Conservation (phyloP, 30 jellyfish, hydroid and myxozoan species). For the Catostylus mosaicus region DNA sequence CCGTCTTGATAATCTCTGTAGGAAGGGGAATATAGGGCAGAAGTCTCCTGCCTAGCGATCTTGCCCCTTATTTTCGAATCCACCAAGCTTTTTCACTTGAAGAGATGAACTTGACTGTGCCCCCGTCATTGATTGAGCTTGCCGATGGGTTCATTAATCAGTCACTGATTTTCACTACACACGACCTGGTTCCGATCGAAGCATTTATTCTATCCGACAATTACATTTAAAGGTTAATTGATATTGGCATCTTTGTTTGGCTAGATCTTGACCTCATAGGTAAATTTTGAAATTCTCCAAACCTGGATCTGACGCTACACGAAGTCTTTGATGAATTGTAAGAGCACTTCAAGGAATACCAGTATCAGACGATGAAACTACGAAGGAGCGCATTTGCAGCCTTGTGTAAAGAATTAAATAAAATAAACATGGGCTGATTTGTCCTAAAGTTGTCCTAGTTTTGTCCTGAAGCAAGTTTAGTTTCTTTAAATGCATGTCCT, state of each 20-base stretch:
- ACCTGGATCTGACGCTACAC: background rate
- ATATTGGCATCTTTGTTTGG: background rate
- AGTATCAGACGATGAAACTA: background rate
- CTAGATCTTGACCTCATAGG: background rate
- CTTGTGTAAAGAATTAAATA: no score
- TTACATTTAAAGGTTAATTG: background rate
- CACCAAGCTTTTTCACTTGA: no score
- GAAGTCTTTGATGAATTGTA: background rate
- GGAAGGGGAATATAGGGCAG: no score
- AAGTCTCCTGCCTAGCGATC: no score
- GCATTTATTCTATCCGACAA: background rate
- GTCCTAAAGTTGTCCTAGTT: no score
- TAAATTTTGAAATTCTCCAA: background rate
- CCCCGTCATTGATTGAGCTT: background rate
- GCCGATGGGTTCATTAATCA: background rate
- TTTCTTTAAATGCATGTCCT: no score
- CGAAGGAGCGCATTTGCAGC: background rate
- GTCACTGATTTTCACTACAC: conserved; percentile 8
- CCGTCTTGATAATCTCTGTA: no score
- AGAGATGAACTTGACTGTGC: no score
- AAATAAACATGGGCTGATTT: no score
- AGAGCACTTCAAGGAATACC: background rate
- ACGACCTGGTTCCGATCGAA: conserved; percentile 1
- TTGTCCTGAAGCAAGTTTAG: no score
- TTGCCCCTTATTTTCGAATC: no score